phyloP scores from a whole-genome alignment of 2,797 vertebrate genomes.

The Paedocypris micromegethes region DNA sequence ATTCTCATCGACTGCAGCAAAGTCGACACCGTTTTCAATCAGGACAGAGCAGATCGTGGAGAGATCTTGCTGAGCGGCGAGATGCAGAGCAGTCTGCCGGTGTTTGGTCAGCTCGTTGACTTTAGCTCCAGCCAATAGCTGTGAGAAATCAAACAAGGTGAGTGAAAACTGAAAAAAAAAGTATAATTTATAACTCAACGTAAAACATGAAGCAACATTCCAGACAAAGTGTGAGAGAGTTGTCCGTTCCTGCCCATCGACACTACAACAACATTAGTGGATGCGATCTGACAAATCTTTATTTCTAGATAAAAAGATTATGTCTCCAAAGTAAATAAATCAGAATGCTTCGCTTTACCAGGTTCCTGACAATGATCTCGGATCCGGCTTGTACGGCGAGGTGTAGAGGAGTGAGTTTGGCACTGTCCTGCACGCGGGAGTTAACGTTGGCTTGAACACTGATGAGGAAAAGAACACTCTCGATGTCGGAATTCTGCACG shows the following conservation, averaged over 20 bases:
- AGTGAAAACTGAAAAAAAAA: conserved; percentile 6
- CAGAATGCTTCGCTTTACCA: conserved; percentile 68
- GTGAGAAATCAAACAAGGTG: conserved; percentile 22
- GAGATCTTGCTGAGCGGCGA: conserved; percentile 94
- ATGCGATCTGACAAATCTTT: neutral
- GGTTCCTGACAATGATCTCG: conserved; percentile 95
- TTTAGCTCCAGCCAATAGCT: conserved; percentile 95
- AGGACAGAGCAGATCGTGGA: conserved; percentile 95
- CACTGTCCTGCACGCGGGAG: conserved; percentile 91
- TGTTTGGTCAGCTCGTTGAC: conserved; percentile 97
- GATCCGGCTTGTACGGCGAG: conserved; percentile 96
- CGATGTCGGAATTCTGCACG: conserved; percentile 93
- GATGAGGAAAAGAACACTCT: conserved; percentile 97
- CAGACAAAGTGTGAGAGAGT: too few species aligned
- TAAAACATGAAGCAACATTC: neutral
- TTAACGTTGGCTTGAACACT: conserved; percentile 97
- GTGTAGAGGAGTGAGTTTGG: conserved; percentile 92
- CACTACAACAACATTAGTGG: too few species aligned
- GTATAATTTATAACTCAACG: neutral
- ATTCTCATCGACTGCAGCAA: conserved; percentile 93
- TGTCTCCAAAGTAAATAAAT: neutral
- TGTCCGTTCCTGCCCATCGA: too few species aligned
- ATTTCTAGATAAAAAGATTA: neutral
- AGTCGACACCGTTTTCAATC: conserved; percentile 91
- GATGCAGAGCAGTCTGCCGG: conserved; percentile 91